Evolutionary conservation across 2,888 invertebrate species (phyloP), one percentile per base, ranked within the genome.

Genomic region (Clepsis dumicolana): DNA sequence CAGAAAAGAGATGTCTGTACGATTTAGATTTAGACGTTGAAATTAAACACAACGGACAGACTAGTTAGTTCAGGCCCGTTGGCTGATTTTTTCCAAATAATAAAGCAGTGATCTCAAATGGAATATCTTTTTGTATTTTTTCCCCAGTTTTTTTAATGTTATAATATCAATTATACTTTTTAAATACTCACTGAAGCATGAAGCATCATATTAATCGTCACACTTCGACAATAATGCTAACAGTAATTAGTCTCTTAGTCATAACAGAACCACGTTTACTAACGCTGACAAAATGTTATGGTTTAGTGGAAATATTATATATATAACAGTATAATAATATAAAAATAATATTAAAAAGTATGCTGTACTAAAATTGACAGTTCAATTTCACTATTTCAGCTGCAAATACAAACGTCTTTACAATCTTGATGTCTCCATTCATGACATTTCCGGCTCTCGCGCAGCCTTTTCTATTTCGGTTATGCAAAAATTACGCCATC

Each of bases 401-500:
- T 24, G 10, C 21, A n/a, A n/a, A n/a, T n/a, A n/a, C n/a, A n/a
- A n/a, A n/a, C 16, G 21, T 32, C 21, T 27, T 24, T 35, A 56
- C 21, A 35, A 10, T n/a, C 24, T 16, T 57, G 66, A 75, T 72
- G 70, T 71, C 71, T 72, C 71, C 72, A 72, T 72, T 72, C 71
- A 75, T 72, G 75, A 72, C 66, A 72, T 81, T 82, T 80, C 82
- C 77, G 79, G 74, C 72, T 79, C 75, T 80, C 84, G 73, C 72
- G 44, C 27, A 60, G 72, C 72, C 73, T 72, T 74, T 71, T 70
- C 72, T 71, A 69, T 75, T 72, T 77, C 60, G 71, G 79, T 87
- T 88, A 87, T 87, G 89, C 85, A 88, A 86, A 89, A 85, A 84
- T 89, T 86, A 82, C 84, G 80, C 76, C 82, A 84, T 75, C 48